phyloP scores from a whole-genome alignment of 2,888 invertebrate species.

The Invenusta paracnida region DNA sequence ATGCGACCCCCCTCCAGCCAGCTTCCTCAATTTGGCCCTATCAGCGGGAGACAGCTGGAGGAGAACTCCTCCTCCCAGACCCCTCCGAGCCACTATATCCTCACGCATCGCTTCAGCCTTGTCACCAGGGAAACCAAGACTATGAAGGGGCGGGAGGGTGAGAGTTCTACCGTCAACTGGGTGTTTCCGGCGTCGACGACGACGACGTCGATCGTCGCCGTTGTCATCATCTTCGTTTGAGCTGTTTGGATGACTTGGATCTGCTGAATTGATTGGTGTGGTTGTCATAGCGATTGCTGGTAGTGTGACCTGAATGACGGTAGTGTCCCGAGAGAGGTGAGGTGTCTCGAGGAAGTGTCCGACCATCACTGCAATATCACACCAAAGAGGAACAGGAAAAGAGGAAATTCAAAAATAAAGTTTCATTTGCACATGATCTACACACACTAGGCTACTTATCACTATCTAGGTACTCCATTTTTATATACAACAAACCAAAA shows the following conservation, averaged over 20 bases:
- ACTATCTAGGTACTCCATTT: too few relatives aligned
- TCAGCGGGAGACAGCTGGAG: too few relatives aligned
- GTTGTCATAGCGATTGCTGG: background rate
- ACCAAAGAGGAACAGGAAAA: too few relatives aligned
- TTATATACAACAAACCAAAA: too few relatives aligned
- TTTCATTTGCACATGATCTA: too few relatives aligned
- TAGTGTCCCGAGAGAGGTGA: background rate
- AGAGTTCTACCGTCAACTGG: background rate
- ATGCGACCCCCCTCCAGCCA: background rate
- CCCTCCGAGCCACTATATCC: background rate
- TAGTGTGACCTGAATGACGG: background rate
- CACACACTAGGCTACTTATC: too few relatives aligned
- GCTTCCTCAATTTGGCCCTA: background rate
- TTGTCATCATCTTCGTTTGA: background rate
- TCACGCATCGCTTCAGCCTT: background rate
- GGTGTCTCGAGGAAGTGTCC: background rate
- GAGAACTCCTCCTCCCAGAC: too few relatives aligned
- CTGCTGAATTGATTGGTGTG: background rate
- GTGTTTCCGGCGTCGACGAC: background rate
- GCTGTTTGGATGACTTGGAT: background rate
- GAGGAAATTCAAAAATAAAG: too few relatives aligned
- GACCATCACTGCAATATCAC: background rate
- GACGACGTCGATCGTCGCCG: background rate
- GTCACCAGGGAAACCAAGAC: background rate
- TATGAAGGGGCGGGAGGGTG: background rate